Evolutionary conservation across 1,140 invertebrate species (phyloP), one percentile per base, ranked within the genome.

Genomic region (Theocolax elegans): DNA sequence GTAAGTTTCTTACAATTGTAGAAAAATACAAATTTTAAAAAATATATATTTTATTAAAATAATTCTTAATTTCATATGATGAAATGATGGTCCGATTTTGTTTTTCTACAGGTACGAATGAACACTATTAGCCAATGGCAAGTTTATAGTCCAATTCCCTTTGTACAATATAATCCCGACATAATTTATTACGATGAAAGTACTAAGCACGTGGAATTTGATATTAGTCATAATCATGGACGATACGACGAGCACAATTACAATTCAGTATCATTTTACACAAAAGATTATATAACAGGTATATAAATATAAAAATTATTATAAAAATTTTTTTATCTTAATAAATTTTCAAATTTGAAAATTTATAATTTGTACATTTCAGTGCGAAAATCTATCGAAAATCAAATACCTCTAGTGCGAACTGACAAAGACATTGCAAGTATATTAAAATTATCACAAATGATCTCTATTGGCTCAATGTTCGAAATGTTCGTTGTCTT

Each of bases 101-200:
- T 60, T 74, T 6, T 70, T 46, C 64, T 63, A 49, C 81, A 93
- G 89, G 91, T 94, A 9, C 87, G 93, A 64, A 95, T 96, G 92
- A 95, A 95, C 81, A 95, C 93, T 3, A 94, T 96, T 63, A 84
- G 83, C 54, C 90, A 90, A 63, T 92, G 90, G 80, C 94, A 96
- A 87, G 88, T 95, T 72, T 96, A 91, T 81, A 90, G 90, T 74
- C 91, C 94, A 23, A 90, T 95, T 42, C 93, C 93, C n/a, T 96
- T 95, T 80, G 87, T 89, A 53, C 91, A 91, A 80, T 94, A 90
- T 84, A 88, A 92, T 83, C 91, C 92, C 29, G 83, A 87, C 40
- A 85, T 92, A 79, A 81, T 89, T 75, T 87, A 89, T 75, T 78
- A 81, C 77, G 86, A 87, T 81, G 67, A 58, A 48, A 76, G 87